Evolutionary conservation across 2,888 invertebrate genomes (phyloP).

Genomic region (Branchellion lobata): DNA sequence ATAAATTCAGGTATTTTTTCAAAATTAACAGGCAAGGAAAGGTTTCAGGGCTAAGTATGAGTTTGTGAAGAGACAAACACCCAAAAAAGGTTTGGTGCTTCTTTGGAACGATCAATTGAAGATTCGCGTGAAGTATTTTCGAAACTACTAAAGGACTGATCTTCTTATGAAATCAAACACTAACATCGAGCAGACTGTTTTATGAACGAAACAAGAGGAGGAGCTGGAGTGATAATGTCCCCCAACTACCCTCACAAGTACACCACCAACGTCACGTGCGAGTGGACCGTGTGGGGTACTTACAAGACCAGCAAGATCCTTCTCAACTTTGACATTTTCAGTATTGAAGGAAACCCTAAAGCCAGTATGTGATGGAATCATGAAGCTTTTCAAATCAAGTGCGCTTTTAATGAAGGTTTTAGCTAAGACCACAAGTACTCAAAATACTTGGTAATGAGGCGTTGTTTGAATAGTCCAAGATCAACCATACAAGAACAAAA

Average conservation of each 20-base stretch:
- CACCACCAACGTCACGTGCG: constrained; percentile 74
- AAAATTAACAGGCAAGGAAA: constrained; percentile 71
- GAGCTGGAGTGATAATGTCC: constrained; percentile 74
- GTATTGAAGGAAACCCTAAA: constrained; percentile 80
- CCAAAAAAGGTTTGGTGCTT: constrained; percentile 33
- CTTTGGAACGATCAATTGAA: too few relatives aligned
- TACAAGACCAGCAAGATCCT: constrained; percentile 82
- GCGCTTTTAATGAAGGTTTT: too few relatives aligned
- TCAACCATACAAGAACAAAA: too few relatives aligned
- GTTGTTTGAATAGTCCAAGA: too few relatives aligned
- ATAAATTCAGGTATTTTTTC: too few relatives aligned
- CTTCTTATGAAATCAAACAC: too few relatives aligned
- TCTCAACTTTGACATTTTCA: constrained; percentile 79
- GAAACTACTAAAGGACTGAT: too few relatives aligned
- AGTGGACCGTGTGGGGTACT: constrained; percentile 89
- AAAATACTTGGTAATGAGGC: too few relatives aligned
- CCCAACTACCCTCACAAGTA: constrained; percentile 74
- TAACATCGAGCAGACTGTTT: constrained; percentile 93
- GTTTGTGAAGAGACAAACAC: constrained; percentile 68
- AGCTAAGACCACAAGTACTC: too few relatives aligned
- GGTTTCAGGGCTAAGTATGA: constrained; percentile 94
- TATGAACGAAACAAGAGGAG: constrained; percentile 72
- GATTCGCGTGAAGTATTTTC: too few relatives aligned
- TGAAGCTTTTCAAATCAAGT: too few relatives aligned
- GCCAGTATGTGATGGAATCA: constrained; percentile 41